phyloP scores from a whole-genome alignment of 2,797 vertebrate species.

The Rhinogobio ventralis region DNA sequence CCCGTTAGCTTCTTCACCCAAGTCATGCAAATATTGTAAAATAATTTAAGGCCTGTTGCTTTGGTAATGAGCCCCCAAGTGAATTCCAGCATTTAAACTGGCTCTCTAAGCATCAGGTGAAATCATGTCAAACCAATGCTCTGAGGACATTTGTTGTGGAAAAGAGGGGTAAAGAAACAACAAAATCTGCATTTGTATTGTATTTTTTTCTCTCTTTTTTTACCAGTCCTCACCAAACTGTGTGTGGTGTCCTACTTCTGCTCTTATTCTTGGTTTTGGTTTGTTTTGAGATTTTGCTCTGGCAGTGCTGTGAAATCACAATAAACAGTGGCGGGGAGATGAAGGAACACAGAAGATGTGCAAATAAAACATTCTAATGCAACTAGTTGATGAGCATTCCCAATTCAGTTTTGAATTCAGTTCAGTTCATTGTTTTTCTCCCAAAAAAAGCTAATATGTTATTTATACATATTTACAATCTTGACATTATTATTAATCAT shows the following conservation, averaged over 20 bases:
- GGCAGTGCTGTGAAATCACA: conserved; percentile 8
- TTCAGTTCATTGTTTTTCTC: not conserved
- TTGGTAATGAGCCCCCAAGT: conserved; percentile 79
- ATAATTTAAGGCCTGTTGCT: conserved; percentile 67
- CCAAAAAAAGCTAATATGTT: not conserved
- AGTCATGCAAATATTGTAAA: conserved; percentile 63
- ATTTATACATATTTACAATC: not conserved
- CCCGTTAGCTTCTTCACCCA: conserved; percentile 50
- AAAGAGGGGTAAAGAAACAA: conserved; percentile 60
- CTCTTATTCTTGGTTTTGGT: conserved; percentile 29
- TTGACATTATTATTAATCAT: not conserved
- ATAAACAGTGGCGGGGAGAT: not conserved
- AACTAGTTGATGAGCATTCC: not conserved
- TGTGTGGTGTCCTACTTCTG: conserved; percentile 50
- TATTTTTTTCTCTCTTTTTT: conserved; percentile 39
- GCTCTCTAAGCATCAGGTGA: conserved; percentile 76
- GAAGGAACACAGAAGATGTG: conserved; percentile 7
- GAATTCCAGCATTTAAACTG: conserved; percentile 72
- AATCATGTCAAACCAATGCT: conserved; percentile 69
- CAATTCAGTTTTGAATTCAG: not conserved
- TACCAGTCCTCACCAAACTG: conserved; percentile 54
- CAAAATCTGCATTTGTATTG: conserved; percentile 64
- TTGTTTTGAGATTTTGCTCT: conserved; percentile 29
- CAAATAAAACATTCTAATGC: conserved; percentile 1
- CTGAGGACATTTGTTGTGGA: conserved; percentile 63